Evolutionary conservation across 2,113 vertebrate species (phyloP).

Genomic region (Rhombomys opimus): DNA sequence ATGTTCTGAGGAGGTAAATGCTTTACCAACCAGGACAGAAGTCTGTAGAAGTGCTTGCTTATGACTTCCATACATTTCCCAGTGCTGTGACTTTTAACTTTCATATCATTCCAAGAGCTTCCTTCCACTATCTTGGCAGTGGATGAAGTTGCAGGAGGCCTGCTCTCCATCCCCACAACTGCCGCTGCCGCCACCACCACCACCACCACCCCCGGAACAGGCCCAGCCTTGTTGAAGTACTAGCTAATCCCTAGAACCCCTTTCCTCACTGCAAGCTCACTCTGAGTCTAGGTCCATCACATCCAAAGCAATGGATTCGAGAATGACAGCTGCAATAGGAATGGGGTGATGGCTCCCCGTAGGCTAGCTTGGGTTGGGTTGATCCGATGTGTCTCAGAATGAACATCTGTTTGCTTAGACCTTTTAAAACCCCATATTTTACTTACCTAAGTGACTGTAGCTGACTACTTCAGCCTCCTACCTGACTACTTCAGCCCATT

Average conservation of each 20-base stretch:
- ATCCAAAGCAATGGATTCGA: neutral
- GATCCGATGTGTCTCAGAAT: neutral
- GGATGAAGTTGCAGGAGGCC: conserved; percentile 14
- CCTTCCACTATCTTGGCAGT: conserved; percentile 33
- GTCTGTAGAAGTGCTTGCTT: conserved; percentile 13
- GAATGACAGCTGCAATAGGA: accelerated
- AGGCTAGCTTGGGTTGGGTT: neutral
- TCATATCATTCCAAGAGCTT: conserved; percentile 69
- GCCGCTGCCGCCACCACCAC: accelerated
- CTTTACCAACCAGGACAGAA: conserved; percentile 52
- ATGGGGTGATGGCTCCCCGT: neutral
- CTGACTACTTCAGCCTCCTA: neutral
- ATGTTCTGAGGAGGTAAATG: conserved; percentile 59
- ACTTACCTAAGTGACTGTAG: neutral
- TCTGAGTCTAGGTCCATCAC: neutral
- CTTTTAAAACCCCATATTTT: neutral
- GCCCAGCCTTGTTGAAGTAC: neutral
- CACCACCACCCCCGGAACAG: neutral
- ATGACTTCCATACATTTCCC: conserved; percentile 66
- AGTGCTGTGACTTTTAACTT: conserved; percentile 63
- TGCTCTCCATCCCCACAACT: neutral
- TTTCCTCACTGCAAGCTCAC: neutral
- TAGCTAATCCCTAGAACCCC: neutral
- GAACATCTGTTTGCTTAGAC: neutral
- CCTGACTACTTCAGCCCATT: neutral